Base-by-base conservation (phyloP, 2,113 vertebrate genomes). In the Cyanoderma ruficeps region DNA sequence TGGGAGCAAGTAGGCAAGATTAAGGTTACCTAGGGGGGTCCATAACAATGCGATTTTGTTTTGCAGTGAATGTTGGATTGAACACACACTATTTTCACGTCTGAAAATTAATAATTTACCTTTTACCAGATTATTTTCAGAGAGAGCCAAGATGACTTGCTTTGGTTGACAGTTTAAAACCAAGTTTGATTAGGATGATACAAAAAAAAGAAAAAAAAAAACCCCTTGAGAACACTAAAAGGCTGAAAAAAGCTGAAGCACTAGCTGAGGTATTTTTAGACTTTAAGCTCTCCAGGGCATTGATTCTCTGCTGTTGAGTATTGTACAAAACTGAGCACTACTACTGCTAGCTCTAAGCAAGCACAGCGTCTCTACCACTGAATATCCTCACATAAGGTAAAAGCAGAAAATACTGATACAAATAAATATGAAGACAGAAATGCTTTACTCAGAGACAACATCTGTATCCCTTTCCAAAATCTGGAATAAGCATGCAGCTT, bases 181-280 rank as follows among this genome's bases (percentile, higher is more conserved):
- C 60, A 47, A 64, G 46, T 41, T 75, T 25, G 68, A 52, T 64
- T 69, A 78, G 47, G n/a, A 71, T 72, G 23, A 89, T 61, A 67
- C 12, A 59, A 90, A 92, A 42, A 92, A 42, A 9, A 91, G 25
- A 41, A 63, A 86, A 35, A 69, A 87, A 75, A 63, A n/a, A n/a
- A n/a, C n/a, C n/a, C 44, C n/a, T 61, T 64, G 23, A 77, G 49
- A 82, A 79, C 12, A 14, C 64, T 87, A 61, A 80, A 83, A 91
- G 81, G 24, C 53, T 83, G 89, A 68, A 89, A 83, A 91, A 93
- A 91, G 8, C 70, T 91, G 70, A 94, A 67, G 57, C 15, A 77
- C 74, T 69, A 94, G 42, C 41, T 72, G 84, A 65, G 46, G 19
- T 91, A 88, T 89, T 95, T 96, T 94, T 90, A 92, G 90, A 52